Conservation (phyloP, 23 tunicate genomes). For the Botrylloides violaceus region DNA sequence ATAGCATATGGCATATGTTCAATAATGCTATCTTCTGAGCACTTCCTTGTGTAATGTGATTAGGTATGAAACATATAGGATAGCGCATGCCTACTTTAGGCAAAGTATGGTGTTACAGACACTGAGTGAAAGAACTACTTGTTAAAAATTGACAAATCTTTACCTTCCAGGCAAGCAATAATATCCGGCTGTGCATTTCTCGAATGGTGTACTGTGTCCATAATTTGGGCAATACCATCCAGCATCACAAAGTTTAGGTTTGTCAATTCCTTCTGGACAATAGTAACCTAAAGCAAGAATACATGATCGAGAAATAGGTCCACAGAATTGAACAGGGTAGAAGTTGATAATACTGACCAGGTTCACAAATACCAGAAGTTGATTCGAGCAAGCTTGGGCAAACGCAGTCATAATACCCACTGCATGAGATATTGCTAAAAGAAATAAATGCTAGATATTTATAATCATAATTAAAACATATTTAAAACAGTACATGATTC, state of each 20-base stretch:
- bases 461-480: too few species aligned
- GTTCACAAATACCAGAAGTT: conserved; percentile 62
- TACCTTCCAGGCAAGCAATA: conserved; percentile 81
- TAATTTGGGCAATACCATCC: conserved; percentile 77
- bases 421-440: conserved; percentile 68
- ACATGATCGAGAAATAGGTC: background rate
- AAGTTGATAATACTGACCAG: conserved; percentile 36
- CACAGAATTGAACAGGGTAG: background rate
- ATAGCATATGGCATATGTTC: too few species aligned
- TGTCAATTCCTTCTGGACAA: conserved; percentile 67
- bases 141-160: too few species aligned
- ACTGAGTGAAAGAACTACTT: too few species aligned
- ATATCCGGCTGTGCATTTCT: conserved; percentile 61
- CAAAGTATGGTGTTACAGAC: too few species aligned
- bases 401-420: conserved; percentile 55
- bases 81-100: too few species aligned
- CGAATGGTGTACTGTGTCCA: conserved; percentile 33
- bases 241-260: conserved; percentile 44
- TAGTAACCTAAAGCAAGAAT: conserved; percentile 48
- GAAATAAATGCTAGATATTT: conserved; percentile 1
- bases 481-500: too few species aligned
- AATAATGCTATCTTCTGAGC: too few species aligned
- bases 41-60: too few species aligned
- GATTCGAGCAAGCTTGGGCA: conserved; percentile 67
- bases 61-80: too few species aligned